Conservation (phyloP, 2,797 vertebrate species). For the Tragopan temminckii region DNA sequence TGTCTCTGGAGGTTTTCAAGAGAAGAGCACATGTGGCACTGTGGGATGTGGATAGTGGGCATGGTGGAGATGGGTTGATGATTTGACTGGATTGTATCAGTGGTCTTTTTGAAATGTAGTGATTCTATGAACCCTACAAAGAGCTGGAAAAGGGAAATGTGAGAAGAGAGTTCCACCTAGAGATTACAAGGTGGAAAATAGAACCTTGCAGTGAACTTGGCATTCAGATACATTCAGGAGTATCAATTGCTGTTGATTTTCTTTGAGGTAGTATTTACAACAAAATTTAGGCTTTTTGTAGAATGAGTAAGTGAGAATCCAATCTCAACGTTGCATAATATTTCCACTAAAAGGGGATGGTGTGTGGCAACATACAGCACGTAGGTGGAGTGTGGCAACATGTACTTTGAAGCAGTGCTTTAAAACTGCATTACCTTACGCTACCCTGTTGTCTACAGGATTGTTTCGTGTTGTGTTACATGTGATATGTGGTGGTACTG, state of each 20-base stretch:
- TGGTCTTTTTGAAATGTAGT: no score
- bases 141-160: not conserved
- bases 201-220: not conserved
- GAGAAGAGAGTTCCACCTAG: not conserved
- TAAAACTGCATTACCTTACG: not conserved
- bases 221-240: not conserved
- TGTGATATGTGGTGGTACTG: not conserved
- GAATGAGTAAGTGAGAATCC: not conserved
- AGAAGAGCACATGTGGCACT: no score
- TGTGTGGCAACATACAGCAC: not conserved
- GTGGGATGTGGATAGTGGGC: no score
- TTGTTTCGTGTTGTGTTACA: not conserved
- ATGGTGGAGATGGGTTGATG: no score
- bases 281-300: not conserved
- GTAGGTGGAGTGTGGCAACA: rapidly evolving
- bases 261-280: not conserved
- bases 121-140: not conserved
- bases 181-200: not conserved
- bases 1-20: no score
- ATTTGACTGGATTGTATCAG: no score
- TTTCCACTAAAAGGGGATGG: not conserved
- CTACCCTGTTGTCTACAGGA: rapidly evolving
- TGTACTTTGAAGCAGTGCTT: not conserved
- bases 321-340: not conserved
- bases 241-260: not conserved